Evolutionary conservation across 2,888 invertebrate genomes (phyloP).

Genomic region (Synergus itoensis): DNA sequence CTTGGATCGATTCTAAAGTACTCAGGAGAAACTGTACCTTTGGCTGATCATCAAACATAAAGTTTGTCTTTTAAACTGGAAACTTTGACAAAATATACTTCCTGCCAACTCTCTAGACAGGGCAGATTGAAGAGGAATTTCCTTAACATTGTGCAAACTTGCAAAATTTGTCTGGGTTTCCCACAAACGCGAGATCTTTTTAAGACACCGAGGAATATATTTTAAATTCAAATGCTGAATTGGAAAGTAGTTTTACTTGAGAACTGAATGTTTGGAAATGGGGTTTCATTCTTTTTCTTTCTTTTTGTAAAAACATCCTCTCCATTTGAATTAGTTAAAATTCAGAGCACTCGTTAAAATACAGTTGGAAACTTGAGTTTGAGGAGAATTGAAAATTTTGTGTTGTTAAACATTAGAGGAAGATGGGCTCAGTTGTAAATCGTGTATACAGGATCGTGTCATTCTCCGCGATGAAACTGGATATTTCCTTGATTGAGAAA

Average conservation of each 20-base stretch:
- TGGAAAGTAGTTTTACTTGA: conserved; percentile 11
- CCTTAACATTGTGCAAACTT: neutral
- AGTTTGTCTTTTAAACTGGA: conserved; percentile 13
- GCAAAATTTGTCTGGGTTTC: neutral
- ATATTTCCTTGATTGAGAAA: conserved; percentile 74
- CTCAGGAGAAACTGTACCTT: neutral
- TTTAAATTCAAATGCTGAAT: conserved; percentile 30
- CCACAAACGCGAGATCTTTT: neutral
- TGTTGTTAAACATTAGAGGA: neutral
- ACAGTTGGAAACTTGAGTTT: neutral
- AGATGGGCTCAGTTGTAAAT: conserved; percentile 18
- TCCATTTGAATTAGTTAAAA: conserved; percentile 5
- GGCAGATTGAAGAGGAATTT: conserved; percentile 9
- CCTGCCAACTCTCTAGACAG: neutral
- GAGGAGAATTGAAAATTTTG: neutral
- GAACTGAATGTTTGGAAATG: neutral
- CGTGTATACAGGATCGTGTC: conserved; percentile 36
- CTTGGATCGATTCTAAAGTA: conserved; percentile 32
- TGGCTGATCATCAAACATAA: conserved; percentile 2
- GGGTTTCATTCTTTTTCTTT: neutral
- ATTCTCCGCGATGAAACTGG: conserved; percentile 62
- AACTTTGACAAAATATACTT: neutral
- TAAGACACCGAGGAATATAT: conserved; percentile 2
- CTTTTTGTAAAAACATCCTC: neutral
- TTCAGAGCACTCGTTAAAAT: neutral